Base-by-base conservation (phyloP, 2,113 vertebrate species). In the Phalacrocorax aristotelis region DNA sequence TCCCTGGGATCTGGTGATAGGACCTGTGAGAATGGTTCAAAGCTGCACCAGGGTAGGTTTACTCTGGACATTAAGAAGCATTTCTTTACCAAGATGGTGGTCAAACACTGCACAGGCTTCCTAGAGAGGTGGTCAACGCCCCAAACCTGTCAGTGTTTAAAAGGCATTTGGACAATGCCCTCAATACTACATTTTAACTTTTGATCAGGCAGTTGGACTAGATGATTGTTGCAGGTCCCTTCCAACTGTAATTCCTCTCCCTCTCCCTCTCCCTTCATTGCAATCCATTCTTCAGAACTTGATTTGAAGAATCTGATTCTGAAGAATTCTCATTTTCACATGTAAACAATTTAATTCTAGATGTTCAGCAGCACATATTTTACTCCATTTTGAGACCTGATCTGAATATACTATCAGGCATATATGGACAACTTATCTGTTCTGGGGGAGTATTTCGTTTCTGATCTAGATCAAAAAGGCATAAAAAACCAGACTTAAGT, bases 41-140 rank as follows among this genome's bases (percentile, higher is more conserved):
- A 92, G 26, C 29, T 52, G 26, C 2, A 0, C 6, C 8, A 34
- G 5, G 7, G 8, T 1, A 74, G 6, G 21, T 69, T 34, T 5
- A 46, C 42, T 26, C 15, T 72, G 3, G n/a, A 15, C 42, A 7
- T 61, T 34, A 64, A 38, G 34, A 87, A 36, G 7, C 12, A 34
- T 64, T 76, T 58, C 9, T 77, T 78, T 79, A 16, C 54, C 1
- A 3, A 52, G 34, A 30, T 15, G 9, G 5, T 42, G 7, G 8
- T 78, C 34, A 65, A 30, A 61, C n/a, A 22, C 15, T 42, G 26
- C 22, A 61, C 22, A 61, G 34, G 13, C 38, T 88, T 82, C 54
- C 69, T 81, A 9, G 42, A 42, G 44, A 57, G 16, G 4, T 52
- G 20, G 14, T 69, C 2, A 0, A 14, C 74, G 26, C 3, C 13